Percentiles rank a stretch among this genome's conserved stretches.
These are phyloP conservation scores for Cyprinella venusta DNA, from an alignment of 2,797 vertebrate genomes.

Conservation along the genomic window DNA sequence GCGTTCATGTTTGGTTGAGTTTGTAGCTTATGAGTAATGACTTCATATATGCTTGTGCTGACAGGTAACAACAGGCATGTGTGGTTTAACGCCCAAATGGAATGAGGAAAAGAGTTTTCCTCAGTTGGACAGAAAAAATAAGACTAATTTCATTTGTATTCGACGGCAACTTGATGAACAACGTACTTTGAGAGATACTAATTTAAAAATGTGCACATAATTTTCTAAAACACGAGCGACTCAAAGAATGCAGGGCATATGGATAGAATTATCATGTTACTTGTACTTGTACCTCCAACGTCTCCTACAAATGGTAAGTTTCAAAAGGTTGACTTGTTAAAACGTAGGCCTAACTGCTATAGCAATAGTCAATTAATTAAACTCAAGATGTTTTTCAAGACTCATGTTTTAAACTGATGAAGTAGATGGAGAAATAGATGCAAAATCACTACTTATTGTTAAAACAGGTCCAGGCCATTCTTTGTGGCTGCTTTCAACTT, in stretches of 20 bases:
- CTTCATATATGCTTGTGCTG: neutral
- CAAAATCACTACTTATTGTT: neutral
- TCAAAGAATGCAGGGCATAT: neutral
- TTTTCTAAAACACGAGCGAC: neutral
- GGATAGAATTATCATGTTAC: neutral
- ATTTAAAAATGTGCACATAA: no score
- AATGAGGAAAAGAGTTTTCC: neutral
- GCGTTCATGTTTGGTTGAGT: neutral
- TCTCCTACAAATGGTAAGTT: neutral
- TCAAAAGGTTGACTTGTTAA: neutral
- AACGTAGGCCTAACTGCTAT: neutral
- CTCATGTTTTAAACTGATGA: neutral
- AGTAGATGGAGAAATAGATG: neutral
- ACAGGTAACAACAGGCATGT: neutral
- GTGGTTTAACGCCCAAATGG: neutral
- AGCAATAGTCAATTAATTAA: neutral
- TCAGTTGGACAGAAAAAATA: neutral
- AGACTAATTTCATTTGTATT: no score
- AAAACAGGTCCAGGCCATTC: neutral
- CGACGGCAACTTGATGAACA: neutral
- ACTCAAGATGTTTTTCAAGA: neutral
- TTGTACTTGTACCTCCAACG: neutral
- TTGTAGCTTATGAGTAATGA: neutral
- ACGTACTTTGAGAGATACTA: neutral
- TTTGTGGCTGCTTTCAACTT: neutral